Evolutionary conservation across 2,797 vertebrate species (phyloP).

Genomic region (Schizopygopsis malacanthus): DNA sequence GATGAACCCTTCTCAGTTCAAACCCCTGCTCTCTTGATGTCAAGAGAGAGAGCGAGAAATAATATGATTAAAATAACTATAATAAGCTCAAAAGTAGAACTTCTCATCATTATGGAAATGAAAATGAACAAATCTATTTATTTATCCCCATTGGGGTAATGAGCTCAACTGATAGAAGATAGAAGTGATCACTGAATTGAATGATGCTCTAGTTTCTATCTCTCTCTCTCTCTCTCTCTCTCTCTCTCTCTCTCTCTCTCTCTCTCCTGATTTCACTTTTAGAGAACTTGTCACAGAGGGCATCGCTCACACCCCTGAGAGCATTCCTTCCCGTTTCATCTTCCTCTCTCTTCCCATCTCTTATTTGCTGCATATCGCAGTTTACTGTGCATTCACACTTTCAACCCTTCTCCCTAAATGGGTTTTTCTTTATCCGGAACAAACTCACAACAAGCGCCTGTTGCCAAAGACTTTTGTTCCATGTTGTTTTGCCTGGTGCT

Average conservation of each 20-base stretch:
- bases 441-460: constrained; percentile 44
- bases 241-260: neutral
- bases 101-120: constrained; percentile 46
- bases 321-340: constrained; percentile 49
- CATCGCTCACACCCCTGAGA: constrained; percentile 48
- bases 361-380: neutral
- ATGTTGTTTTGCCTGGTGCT: constrained; percentile 49
- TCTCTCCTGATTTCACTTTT: constrained; percentile 42
- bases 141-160: constrained; percentile 32
- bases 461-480: constrained; percentile 37
- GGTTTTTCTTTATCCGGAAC: constrained; percentile 37
- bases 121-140: constrained; percentile 46
- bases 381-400: constrained; percentile 39
- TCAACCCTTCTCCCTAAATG: constrained; percentile 52
- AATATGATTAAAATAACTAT: constrained; percentile 37
- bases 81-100: constrained; percentile 30
- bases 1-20: constrained; percentile 28
- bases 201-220: constrained; percentile 40
- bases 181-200: constrained; percentile 27
- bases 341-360: constrained; percentile 22
- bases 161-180: constrained; percentile 36
- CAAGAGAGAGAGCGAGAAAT: constrained; percentile 29
- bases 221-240: too few species aligned
- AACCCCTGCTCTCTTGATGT: constrained; percentile 43
- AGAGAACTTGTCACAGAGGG: constrained; percentile 62